Evolutionary conservation across 2,797 vertebrate genomes (phyloP), one percentile per base, ranked within the genome.

Genomic region (Argya squamiceps): DNA sequence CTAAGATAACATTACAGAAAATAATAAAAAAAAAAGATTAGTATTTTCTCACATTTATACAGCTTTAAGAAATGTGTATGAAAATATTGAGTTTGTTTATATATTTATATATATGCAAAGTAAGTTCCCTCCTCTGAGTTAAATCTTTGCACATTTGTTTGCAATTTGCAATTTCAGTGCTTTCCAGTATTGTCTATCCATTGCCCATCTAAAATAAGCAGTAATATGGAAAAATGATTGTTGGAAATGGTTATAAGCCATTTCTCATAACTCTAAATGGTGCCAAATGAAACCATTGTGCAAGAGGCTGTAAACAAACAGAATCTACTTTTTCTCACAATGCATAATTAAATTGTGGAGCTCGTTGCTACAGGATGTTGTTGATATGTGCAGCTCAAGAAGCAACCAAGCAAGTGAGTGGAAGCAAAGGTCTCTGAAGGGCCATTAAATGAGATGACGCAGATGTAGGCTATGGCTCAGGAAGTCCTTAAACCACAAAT

Each of bases 401-500:
- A 88, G 74, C 65, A 90, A 11, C 89, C 52, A 78, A 88, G 49
- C 58, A 53, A 94, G 74, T 56, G 90, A 93, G 86, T 93, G 88
- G 88, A 96, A 90, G 76, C 67, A 65, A 62, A 91, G 15, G 80
- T 87, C 95, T 97, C 95, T 63, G 49, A 93, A 96, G 92, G 44
- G 80, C 88, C 80, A 60, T 97, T 96, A 97, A 92, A 93, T 11
- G 79, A 50, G 84, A 97, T 97, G 95, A 96, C 65, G 93, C 81
- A 97, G 77, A 95, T 70, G 77, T 59, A 95, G 47, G 52, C 85
- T 87, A 41, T 3, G 15, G 88, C 71, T 96, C 96, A 96, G 95
- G 95, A 96, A 97, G 86, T 87, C 88, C 85, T 95, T 82, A 93
- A 94, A 96, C 95, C 93, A 96, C 95, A 97, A 92, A 95, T 95